Conservation (phyloP, 2,797 vertebrate species). For the Acanthiza pusilla region DNA sequence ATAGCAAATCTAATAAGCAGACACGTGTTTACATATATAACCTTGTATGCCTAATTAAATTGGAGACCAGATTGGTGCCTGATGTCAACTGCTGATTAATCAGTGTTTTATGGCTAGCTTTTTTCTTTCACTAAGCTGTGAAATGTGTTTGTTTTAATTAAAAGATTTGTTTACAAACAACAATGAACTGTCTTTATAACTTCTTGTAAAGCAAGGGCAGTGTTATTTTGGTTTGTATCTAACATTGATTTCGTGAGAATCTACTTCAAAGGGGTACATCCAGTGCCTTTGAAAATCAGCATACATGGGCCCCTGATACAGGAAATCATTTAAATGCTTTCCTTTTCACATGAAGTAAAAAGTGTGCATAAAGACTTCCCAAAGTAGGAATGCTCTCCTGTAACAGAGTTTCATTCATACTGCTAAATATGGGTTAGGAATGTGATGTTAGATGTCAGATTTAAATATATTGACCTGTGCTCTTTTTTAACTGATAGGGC, state of each 20-base stretch:
- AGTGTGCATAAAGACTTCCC: slow-evolving; percentile 28
- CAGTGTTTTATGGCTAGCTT: background rate
- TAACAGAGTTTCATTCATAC: slow-evolving; percentile 39
- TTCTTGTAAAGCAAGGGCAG: background rate
- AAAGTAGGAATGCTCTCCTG: slow-evolving; percentile 31
- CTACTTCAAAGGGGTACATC: slow-evolving; percentile 9
- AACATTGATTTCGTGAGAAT: background rate
- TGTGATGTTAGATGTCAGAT: slow-evolving; percentile 4
- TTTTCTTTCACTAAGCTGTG: background rate
- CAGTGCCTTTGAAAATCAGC: background rate
- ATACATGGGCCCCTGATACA: background rate
- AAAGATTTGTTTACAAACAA: background rate
- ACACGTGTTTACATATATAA: background rate
- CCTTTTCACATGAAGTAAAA: slow-evolving; percentile 31
- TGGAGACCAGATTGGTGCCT: background rate
- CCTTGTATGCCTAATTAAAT: background rate
- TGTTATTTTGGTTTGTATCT: background rate
- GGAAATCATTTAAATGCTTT: slow-evolving; percentile 56
- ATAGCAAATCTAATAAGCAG: background rate
- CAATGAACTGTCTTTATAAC: background rate
- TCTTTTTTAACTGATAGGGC: background rate
- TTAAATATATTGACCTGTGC: background rate
- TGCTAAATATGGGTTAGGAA: slow-evolving; percentile 55
- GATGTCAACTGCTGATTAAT: background rate
- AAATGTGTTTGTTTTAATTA: background rate